A percentile compares a stretch with the other conserved stretches of the same genome.
Conservation (phyloP, 2,113 vertebrate species). For the Oryzias melastigma region DNA sequence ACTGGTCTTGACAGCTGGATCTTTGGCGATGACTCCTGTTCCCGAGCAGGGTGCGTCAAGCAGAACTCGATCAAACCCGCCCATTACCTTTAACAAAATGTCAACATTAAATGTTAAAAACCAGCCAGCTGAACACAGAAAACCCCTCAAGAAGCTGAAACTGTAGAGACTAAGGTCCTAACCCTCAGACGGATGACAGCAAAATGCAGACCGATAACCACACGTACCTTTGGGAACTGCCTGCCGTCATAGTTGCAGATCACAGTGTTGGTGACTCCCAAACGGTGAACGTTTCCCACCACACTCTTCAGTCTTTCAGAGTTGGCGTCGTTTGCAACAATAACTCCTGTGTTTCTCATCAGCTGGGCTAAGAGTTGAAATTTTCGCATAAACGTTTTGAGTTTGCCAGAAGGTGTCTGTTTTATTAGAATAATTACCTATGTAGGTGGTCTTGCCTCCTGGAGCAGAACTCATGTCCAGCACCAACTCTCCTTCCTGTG, state of each 20-base stretch:
- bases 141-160: too few species aligned
- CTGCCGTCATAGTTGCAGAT: conserved; percentile 93
- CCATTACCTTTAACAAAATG: conserved; percentile 81
- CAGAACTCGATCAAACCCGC: conserved; percentile 93
- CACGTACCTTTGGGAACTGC: conserved; percentile 89
- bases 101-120: not conserved
- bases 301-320: conserved; percentile 88
- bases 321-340: conserved; percentile 91
- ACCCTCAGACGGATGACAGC: too few species aligned
- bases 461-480: conserved; percentile 97
- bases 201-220: too few species aligned
- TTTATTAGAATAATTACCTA: conserved; percentile 75
- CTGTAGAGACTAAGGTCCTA: too few species aligned
- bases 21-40: conserved; percentile 95
- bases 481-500: conserved; percentile 91
- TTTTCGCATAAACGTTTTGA: not conserved
- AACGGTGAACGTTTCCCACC: conserved; percentile 93
- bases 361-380: conserved; percentile 83
- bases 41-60: conserved; percentile 96
- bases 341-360: conserved; percentile 95
- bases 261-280: conserved; percentile 91
- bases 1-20: conserved; percentile 94
- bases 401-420: not conserved
- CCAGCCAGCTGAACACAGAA: not conserved
- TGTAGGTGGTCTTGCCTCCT: conserved; percentile 96